Conservation (phyloP, 1,140 invertebrate genomes). For the Cydia fagiglandana region DNA sequence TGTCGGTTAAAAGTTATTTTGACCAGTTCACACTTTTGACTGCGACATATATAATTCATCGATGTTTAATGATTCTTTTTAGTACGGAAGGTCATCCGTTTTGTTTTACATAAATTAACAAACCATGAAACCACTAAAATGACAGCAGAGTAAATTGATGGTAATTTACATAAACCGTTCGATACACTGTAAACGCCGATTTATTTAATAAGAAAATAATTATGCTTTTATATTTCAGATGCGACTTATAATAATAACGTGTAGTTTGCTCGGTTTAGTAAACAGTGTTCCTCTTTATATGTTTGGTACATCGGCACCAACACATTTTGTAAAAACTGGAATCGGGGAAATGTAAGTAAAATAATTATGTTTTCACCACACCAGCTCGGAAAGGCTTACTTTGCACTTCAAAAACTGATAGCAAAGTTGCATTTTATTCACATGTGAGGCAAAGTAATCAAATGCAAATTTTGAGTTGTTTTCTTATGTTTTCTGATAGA, state of each 20-base stretch:
- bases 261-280: background rate
- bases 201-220: background rate
- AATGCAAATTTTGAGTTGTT: no score
- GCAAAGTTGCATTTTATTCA: no score
- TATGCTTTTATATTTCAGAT: background rate
- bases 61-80: background rate
- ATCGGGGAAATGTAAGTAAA: background rate
- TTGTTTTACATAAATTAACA: no score
- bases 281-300: background rate
- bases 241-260: constrained; percentile 49
- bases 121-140: background rate
- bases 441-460: no score
- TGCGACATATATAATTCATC: no score
- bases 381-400: no score
- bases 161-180: background rate
- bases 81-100: background rate
- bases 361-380: no score
- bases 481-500: no score
- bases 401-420: no score
- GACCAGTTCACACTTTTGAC: no score
- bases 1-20: no score
- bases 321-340: background rate
- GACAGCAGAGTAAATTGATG: background rate
- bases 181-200: background rate
- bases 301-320: background rate